Evolutionary conservation across 2,797 vertebrate species (phyloP).

Genomic region (Spinus pinus): DNA sequence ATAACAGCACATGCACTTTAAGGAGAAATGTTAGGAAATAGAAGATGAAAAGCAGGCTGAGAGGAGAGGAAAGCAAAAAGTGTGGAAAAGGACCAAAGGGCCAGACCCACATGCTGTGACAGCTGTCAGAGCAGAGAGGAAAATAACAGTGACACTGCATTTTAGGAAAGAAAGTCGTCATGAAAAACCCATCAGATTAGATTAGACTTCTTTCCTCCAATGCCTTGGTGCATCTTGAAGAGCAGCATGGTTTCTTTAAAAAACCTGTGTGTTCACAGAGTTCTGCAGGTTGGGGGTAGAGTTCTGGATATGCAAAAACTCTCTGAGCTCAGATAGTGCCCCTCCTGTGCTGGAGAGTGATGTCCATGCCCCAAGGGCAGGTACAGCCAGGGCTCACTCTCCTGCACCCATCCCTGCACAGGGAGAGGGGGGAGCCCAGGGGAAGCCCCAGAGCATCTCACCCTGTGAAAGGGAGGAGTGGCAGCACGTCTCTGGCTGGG

Average conservation of each 20-base stretch:
- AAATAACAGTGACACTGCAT: background rate
- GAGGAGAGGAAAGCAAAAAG: background rate
- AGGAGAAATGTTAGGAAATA: background rate
- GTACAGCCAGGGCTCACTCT: background rate
- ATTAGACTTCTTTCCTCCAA: background rate
- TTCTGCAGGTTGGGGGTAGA: background rate
- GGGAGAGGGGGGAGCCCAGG: background rate
- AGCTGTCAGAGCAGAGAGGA: background rate
- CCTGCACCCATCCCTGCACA: background rate
- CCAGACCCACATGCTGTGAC: rapidly evolving
- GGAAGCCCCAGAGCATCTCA: background rate
- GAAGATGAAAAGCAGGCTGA: background rate
- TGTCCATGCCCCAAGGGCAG: background rate
- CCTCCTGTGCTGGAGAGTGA: rapidly evolving
- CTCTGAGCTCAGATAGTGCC: background rate
- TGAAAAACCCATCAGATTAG: background rate
- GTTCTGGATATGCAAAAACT: background rate
- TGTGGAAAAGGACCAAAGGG: background rate
- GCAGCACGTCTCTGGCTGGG: background rate
- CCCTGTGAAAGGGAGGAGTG: background rate
- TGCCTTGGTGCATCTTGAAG: background rate
- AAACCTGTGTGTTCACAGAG: background rate
- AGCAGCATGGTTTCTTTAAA: background rate
- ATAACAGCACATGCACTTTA: background rate
- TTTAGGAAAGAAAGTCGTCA: background rate